These are phyloP conservation scores for Phoebastria nigripes DNA, from an alignment of 2,797 vertebrate genomes.

Conservation along the genomic window DNA sequence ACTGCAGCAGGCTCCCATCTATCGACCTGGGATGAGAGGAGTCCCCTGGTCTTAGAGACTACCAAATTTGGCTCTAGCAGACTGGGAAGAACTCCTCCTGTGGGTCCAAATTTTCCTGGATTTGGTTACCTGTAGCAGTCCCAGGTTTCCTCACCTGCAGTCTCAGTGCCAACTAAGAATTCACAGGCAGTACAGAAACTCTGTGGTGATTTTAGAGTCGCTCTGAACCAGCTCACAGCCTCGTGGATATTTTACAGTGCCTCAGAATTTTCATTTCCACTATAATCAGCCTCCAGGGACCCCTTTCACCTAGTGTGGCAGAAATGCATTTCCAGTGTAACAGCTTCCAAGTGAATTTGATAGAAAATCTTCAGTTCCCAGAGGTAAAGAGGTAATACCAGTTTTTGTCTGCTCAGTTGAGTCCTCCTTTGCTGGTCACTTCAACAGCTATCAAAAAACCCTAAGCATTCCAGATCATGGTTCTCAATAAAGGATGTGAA, in stretches of 20 bases:
- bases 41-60: accelerated
- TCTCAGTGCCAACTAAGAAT: neutral
- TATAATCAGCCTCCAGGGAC: neutral
- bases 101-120: neutral
- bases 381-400: neutral
- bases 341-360: neutral
- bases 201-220: neutral
- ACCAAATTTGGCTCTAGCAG: neutral
- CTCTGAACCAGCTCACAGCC: neutral
- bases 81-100: neutral
- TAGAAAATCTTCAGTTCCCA: neutral
- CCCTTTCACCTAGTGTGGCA: neutral
- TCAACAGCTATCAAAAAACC: neutral
- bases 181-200: neutral
- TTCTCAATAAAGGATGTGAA: neutral
- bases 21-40: neutral
- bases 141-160: neutral
- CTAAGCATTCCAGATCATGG: neutral
- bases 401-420: neutral
- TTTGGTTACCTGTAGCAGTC: neutral
- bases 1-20: neutral
- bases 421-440: neutral
- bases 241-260: neutral
- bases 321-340: neutral
- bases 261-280: neutral